These are phyloP conservation scores for Dynastes hyllus DNA, from an alignment of 2,888 invertebrate species.

Conservation along the genomic window DNA sequence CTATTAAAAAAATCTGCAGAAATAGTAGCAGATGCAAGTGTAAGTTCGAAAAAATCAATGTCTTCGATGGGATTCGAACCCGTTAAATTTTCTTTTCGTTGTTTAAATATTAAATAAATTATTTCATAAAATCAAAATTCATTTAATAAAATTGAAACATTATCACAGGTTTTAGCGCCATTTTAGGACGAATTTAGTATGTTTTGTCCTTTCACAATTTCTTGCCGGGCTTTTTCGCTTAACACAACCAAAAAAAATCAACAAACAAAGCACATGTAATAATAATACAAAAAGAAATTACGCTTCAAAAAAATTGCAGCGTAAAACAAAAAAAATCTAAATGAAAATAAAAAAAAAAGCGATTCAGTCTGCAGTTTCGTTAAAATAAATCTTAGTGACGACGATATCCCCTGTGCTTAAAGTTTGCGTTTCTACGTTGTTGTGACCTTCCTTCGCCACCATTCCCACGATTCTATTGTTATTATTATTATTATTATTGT, in stretches of 20 bases:
- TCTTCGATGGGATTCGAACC: too few relatives aligned
- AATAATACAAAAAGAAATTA: constrained; percentile 1
- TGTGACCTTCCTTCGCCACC: constrained; percentile 72
- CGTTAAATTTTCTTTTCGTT: too few relatives aligned
- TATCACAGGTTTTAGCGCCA: not conserved
- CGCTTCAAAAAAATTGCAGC: not conserved
- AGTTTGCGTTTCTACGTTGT: constrained; percentile 84
- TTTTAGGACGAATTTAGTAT: not conserved
- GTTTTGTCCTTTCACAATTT: not conserved
- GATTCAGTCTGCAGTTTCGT: constrained; percentile 60
- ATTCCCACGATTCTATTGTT: constrained; percentile 39
- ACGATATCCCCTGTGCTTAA: constrained; percentile 94
- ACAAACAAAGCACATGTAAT: not conserved
- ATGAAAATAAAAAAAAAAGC: constrained; percentile 31
- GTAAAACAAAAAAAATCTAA: constrained; percentile 36
- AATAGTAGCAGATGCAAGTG: too few relatives aligned
- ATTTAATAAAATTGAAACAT: too few relatives aligned
- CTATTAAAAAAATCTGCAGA: too few relatives aligned
- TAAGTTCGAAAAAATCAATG: too few relatives aligned
- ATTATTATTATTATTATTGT: constrained; percentile 44
- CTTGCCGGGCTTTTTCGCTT: not conserved
- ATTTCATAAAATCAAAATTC: too few relatives aligned
- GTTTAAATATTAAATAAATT: too few relatives aligned
- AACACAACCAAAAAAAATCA: not conserved
- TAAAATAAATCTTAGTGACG: constrained; percentile 84